phyloP scores from a whole-genome alignment of 2,888 invertebrate genomes.

The Eupithecia tripunctaria region DNA sequence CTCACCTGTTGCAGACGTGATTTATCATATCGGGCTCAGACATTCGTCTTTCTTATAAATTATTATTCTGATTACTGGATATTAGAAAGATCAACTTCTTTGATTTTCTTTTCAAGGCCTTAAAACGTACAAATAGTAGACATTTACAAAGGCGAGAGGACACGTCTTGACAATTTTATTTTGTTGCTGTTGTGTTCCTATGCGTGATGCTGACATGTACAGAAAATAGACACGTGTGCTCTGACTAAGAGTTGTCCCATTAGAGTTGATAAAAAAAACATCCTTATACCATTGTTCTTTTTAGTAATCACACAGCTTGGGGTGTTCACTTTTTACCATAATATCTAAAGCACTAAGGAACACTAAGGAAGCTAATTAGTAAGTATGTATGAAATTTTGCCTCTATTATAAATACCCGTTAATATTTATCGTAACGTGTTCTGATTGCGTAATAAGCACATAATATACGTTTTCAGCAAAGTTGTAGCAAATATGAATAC shows the following conservation, averaged over 20 bases:
- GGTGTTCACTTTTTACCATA: too few relatives aligned
- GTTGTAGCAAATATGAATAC: too few relatives aligned
- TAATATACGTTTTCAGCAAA: too few relatives aligned
- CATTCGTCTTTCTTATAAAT: slow-evolving; percentile 39
- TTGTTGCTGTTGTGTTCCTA: background rate
- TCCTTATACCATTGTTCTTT: background rate
- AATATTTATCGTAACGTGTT: too few relatives aligned
- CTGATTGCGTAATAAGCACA: too few relatives aligned
- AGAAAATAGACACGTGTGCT: background rate
- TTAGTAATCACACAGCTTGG: too few relatives aligned
- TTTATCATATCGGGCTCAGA: slow-evolving; percentile 40
- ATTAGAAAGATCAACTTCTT: slow-evolving; percentile 31
- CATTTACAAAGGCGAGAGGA: background rate
- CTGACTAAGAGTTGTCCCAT: background rate
- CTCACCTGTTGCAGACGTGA: slow-evolving; percentile 43
- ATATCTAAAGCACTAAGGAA: too few relatives aligned
- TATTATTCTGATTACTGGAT: slow-evolving; percentile 24
- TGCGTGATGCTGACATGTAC: background rate
- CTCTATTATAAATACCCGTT: too few relatives aligned
- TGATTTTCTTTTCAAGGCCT: background rate
- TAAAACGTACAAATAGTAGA: background rate
- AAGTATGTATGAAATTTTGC: too few relatives aligned
- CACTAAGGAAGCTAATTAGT: too few relatives aligned
- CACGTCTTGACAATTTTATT: background rate
- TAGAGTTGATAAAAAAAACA: background rate